Evolutionary conservation across 2,113 vertebrate species (phyloP).

Genomic region (Gallinago paraguaiae): DNA sequence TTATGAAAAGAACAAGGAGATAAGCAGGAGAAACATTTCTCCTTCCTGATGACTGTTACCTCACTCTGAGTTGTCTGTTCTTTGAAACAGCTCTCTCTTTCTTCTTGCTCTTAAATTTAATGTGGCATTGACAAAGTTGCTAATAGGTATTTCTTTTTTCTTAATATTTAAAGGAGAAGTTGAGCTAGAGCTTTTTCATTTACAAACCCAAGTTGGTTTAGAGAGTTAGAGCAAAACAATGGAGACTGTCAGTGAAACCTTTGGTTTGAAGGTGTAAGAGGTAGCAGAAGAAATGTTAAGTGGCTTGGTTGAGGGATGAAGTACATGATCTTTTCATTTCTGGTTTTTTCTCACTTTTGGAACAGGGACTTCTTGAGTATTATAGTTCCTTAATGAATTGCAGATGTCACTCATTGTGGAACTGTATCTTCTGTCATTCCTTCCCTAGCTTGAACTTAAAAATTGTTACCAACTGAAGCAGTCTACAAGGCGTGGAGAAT

Average conservation of each 20-base stretch:
- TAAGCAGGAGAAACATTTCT: neutral
- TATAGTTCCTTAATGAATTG: neutral
- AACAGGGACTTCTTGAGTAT: neutral
- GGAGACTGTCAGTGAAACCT: neutral
- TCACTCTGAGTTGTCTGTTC: neutral
- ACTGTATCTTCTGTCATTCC: neutral
- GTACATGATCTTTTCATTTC: neutral
- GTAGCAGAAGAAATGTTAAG: neutral
- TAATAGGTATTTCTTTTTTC: neutral
- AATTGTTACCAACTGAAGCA: neutral
- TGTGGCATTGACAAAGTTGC: neutral
- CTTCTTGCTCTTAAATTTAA: neutral
- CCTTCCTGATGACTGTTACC: neutral
- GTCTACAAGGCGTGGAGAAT: neutral
- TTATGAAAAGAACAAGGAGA: neutral
- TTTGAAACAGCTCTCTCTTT: neutral
- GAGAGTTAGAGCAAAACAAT: neutral
- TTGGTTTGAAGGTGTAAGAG: fast-evolving
- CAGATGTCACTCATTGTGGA: neutral
- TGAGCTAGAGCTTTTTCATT: neutral
- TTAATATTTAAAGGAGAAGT: neutral
- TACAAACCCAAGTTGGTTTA: neutral
- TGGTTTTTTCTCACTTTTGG: neutral
- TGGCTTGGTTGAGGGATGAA: neutral
- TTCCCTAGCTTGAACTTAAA: neutral